A percentile compares a stretch with the other conserved stretches of the same genome.
Evolutionary conservation across 2,888 invertebrate species (phyloP).

Genomic region (Hydraecia micacea): DNA sequence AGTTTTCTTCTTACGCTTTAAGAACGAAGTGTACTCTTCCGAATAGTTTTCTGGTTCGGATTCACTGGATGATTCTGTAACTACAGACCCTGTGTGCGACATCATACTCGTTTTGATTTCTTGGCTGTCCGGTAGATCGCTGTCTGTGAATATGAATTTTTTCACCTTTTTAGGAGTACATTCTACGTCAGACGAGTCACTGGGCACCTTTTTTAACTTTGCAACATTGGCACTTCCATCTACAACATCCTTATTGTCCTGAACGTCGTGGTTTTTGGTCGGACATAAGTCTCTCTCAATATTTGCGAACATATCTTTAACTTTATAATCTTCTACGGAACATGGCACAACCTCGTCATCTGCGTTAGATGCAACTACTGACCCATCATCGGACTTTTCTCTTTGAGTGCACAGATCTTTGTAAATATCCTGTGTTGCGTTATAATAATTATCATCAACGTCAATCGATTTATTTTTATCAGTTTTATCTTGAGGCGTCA

Average conservation of each 20-base stretch:
- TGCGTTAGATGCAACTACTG: slow-evolving; percentile 22
- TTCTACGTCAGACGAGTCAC: slow-evolving; percentile 80
- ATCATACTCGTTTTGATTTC: slow-evolving; percentile 81
- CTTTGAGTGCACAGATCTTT: slow-evolving; percentile 82
- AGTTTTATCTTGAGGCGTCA: slow-evolving; percentile 56
- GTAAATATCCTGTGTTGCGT: slow-evolving; percentile 82
- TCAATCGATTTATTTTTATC: slow-evolving; percentile 45
- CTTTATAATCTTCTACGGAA: slow-evolving; percentile 70
- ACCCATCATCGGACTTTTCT: slow-evolving; percentile 57
- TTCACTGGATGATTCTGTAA: slow-evolving; percentile 79
- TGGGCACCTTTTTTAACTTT: slow-evolving; percentile 69
- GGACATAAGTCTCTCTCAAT: slow-evolving; percentile 62
- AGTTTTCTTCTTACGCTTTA: slow-evolving; percentile 72
- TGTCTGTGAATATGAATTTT: slow-evolving; percentile 74
- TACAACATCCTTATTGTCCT: slow-evolving; percentile 64
- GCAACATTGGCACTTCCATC: slow-evolving; percentile 56
- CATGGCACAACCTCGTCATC: slow-evolving; percentile 70
- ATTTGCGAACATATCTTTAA: slow-evolving; percentile 63
- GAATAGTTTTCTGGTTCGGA: slow-evolving; percentile 79
- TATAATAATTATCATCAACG: slow-evolving; percentile 78
- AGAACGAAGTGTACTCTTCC: slow-evolving; percentile 77
- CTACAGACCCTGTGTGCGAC: slow-evolving; percentile 57
- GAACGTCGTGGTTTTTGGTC: slow-evolving; percentile 53
- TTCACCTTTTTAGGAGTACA: slow-evolving; percentile 79
- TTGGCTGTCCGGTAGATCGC: slow-evolving; percentile 83